Evolutionary conservation across 2,797 vertebrate species (phyloP).

Genomic region (Tragopan temminckii): DNA sequence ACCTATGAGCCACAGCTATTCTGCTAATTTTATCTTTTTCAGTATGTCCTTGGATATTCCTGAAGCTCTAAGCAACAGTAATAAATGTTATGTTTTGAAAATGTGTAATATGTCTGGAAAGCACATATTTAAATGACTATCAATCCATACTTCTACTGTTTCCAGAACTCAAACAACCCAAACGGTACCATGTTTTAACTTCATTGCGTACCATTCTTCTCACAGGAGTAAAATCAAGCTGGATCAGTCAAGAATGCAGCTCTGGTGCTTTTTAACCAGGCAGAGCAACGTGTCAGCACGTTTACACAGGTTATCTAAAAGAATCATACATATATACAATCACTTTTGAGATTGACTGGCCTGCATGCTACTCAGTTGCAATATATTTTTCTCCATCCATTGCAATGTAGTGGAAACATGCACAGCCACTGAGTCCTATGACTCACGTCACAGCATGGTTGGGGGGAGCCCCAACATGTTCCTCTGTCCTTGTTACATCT

Average conservation of each 20-base stretch:
- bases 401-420: slow-evolving; percentile 72
- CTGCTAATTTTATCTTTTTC: background rate
- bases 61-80: background rate
- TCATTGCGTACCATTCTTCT: slow-evolving; percentile 81
- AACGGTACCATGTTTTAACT: slow-evolving; percentile 61
- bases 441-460: slow-evolving; percentile 75
- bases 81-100: background rate
- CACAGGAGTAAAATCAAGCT: slow-evolving; percentile 84
- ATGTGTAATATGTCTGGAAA: background rate
- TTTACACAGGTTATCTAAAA: slow-evolving; percentile 83
- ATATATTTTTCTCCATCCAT: slow-evolving; percentile 77
- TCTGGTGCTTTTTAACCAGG: slow-evolving; percentile 84
- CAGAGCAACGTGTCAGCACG: slow-evolving; percentile 81
- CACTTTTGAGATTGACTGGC: slow-evolving; percentile 76
- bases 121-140: background rate
- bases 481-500: slow-evolving; percentile 45
- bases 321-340: slow-evolving; percentile 76
- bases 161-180: background rate
- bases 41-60: background rate
- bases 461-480: slow-evolving; percentile 47
- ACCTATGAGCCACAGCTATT: background rate
- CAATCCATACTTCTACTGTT: slow-evolving; percentile 26
- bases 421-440: slow-evolving; percentile 46
- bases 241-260: slow-evolving; percentile 80
- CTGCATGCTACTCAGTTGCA: slow-evolving; percentile 82